These are phyloP conservation scores for Ormia ochracea DNA, from an alignment of 2,888 invertebrate genomes.

Conservation along the genomic window DNA sequence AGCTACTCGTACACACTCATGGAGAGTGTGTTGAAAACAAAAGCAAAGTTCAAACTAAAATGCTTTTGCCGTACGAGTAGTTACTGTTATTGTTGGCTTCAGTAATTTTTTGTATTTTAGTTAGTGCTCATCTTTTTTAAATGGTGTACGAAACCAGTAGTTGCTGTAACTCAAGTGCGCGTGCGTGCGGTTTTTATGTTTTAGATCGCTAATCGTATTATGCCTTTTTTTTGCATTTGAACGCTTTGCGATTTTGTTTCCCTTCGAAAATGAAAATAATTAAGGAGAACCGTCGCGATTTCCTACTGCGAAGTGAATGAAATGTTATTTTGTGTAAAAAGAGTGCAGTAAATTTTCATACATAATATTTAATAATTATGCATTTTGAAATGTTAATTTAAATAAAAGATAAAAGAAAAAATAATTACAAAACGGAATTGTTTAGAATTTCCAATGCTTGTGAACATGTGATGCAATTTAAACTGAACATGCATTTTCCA, in stretches of 20 bases:
- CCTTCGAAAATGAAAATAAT: conserved; percentile 3
- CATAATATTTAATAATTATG: too few relatives aligned
- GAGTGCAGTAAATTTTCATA: too few relatives aligned
- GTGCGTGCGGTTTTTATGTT: conserved; percentile 68
- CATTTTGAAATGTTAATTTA: too few relatives aligned
- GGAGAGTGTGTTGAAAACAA: conserved; percentile 33
- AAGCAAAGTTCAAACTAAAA: background rate
- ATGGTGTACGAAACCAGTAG: conserved; percentile 65
- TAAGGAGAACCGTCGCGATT: background rate
- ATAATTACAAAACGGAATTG: too few relatives aligned
- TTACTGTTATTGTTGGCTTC: conserved; percentile 32
- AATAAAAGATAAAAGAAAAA: too few relatives aligned
- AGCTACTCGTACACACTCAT: too few relatives aligned
- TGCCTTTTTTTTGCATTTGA: background rate
- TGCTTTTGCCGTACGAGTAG: conserved; percentile 13
- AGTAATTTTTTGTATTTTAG: conserved; percentile 34
- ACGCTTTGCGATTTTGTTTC: conserved; percentile 22
- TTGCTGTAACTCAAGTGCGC: conserved; percentile 73
- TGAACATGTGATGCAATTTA: too few relatives aligned
- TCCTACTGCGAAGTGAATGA: too few relatives aligned
- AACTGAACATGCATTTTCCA: too few relatives aligned
- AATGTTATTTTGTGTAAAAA: too few relatives aligned
- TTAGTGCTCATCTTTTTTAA: conserved; percentile 58
- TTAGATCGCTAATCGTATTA: conserved; percentile 54
- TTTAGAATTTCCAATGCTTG: too few relatives aligned